phyloP scores from a whole-genome alignment of 2,113 vertebrate species.

The Neoarius graeffei region DNA sequence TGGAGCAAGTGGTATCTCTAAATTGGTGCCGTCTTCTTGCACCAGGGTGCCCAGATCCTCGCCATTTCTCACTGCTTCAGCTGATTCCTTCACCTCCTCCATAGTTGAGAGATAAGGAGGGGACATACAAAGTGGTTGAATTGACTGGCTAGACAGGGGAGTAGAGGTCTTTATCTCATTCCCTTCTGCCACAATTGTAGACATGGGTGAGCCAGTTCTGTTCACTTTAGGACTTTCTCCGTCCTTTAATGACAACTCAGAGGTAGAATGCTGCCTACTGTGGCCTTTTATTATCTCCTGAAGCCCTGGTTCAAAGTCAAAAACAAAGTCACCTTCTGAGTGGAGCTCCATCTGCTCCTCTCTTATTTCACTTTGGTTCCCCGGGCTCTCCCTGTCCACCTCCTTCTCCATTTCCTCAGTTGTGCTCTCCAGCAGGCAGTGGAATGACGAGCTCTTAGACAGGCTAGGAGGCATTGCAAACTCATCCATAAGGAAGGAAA shows the following conservation, averaged over 20 bases:
- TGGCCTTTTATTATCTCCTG: conserved; percentile 65
- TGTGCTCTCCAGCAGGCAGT: conserved; percentile 80
- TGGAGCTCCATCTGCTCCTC: conserved; percentile 57
- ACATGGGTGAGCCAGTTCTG: conserved; percentile 11
- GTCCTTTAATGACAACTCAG: conserved; percentile 60
- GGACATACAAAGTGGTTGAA: conserved; percentile 59
- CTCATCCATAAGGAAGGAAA: conserved; percentile 99
- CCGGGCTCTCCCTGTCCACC: conserved; percentile 50
- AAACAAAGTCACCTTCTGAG: conserved; percentile 61
- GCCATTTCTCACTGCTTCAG: conserved; percentile 54
- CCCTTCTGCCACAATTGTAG: conserved; percentile 43
- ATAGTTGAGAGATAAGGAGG: conserved; percentile 76
- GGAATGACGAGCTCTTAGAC: conserved; percentile 81
- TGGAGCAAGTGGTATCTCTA: conserved; percentile 76
- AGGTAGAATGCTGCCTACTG: conserved; percentile 61
- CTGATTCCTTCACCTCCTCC: conserved; percentile 51
- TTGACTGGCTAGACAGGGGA: conserved; percentile 49
- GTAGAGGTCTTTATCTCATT: conserved; percentile 59
- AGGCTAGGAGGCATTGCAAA: conserved; percentile 96
- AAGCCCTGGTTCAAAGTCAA: conserved; percentile 57
- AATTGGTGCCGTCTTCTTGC: conserved; percentile 66
- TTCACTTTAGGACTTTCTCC: conserved; percentile 46
- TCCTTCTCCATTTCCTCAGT: conserved; percentile 57
- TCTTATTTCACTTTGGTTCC: conserved; percentile 55
- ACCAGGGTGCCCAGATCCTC: conserved; percentile 46